Evolutionary conservation across 2,797 vertebrate species (phyloP), one percentile per base, ranked within the genome.

Genomic region (Adelosebastes latens): DNA sequence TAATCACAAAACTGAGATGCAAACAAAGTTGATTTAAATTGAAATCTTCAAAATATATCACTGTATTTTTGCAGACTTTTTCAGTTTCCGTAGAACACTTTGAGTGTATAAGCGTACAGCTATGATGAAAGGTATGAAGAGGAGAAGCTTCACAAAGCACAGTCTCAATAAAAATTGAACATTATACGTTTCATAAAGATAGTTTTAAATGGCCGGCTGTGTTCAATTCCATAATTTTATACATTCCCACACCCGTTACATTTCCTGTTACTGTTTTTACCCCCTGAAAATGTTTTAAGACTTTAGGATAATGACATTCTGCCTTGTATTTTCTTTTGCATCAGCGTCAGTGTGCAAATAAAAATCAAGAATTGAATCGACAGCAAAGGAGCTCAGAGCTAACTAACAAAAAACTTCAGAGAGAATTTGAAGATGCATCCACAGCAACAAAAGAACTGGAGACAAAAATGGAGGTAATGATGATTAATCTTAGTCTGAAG

Each of bases 391-490:
- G 56, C 46, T 86, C 87, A 46, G 87, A 77, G 27, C 25, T 55
- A 60, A 74, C 42, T 31, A 93, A 92, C 39, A 69, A 81, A 58
- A 83, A 90, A 53, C 91, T 95, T 31, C 72, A 88, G 80, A 81
- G 82, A 79, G 92, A 95, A 68, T 92, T 87, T 75, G 74, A 94
- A 62, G 79, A 90, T 18, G 85, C 77, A 14, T 87, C 58, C 3
- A 84, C 80, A 52, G 32, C 79, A 63, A 82, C 83, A 42, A 72
- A 83, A 58, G 52, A 77, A 32, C 58, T 94, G 62, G 92, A 95
- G 67, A 77, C 60, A 14, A 84, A 87, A 58, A 6, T 89, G 4
- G 39, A 92, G 86, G 90, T 87, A 85, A 75, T 84, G 36, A 80
- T 63, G 66, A 67, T 24, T 87, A 55, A 46, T 75, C 27, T 31